Evolutionary conservation across 2,888 invertebrate genomes (phyloP), one percentile per base, ranked within the genome.

Genomic region (Digitonthophagus gazella): DNA sequence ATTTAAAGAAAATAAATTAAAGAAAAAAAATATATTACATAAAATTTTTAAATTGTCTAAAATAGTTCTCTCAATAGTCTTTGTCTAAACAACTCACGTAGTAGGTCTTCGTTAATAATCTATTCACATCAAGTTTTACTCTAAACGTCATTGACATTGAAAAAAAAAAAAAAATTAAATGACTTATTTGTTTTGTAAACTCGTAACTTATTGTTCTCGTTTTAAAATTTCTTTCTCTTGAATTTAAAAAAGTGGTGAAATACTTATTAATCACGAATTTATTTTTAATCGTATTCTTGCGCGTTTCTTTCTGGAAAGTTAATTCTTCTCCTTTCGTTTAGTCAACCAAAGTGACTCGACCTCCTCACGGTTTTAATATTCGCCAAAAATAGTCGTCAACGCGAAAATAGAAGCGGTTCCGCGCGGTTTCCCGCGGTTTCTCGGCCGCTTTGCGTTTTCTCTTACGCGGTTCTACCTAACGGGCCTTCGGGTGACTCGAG

Each of bases 311-410:
- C 20, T 56, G 4, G 11, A 18, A 14, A 15, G 3, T 15, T 16
- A 11, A 22, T 58, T 19, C 20, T 57, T 3, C 66, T 58, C 20
- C 28, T 58, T 20, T 16, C 14, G 63, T 57, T 19, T 69, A 69
- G 69, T 69, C 69, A 66, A 69, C 69, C 69, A 64, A 69, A 64
- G 18, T 28, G 63, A 67, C 67, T 57, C 28, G 28, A 44, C 28
- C 28, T 44, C 28, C 28, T 44, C 28, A 8, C 11, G 28, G 28
- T 44, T 11, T n/a, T n/a, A n/a, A 44, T 44, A 44, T 44, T 44
- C 28, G 28, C 28, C 28, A 44, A 11, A 44, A 44, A 44, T 44
- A 44, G 28, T n/a, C n/a, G 28, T 44, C 28, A 6, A 44, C 28
- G 28, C 28, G 28, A 44, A 44, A 44, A 44, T 44, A 44, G 28